Base-by-base conservation (phyloP, 2,113 vertebrate species). In the Pedionomus torquatus region DNA sequence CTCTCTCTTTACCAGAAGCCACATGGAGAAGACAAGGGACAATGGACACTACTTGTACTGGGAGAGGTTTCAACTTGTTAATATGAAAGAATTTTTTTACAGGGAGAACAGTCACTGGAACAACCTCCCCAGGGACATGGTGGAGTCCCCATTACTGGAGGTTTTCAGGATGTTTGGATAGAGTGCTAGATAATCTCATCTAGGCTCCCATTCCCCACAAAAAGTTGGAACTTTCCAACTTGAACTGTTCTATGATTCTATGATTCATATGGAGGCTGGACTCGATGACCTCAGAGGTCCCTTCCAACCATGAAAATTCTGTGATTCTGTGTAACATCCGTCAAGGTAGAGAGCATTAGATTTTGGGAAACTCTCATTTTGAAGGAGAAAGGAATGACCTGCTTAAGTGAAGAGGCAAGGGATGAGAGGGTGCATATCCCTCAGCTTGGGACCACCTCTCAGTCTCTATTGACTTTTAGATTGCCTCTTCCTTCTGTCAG, bases 361-460 rank as follows among this genome's bases (percentile, higher is more conserved):
- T 75, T 61, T 58, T 74, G 84, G 76, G 71, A 76, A 94, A 70
- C 13, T 3, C 2, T 89, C 19, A 11, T 61, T 83, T 74, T 80
- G 81, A 85, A 93, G 24, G 43, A 71, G 3, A 89, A 78, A 87
- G 57, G 14, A 61, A 83, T 81, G 26, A 68, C 6, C 9, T 68
- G 31, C 11, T 7, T 35, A 35, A 37, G 33, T 1, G 2, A 66
- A 85, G 20, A 89, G 60, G 5, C 26, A n/a, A 24, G 5, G 39
- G 35, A 46, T 39, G 20, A 24, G 15, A 1, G 2, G 5, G 5
- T 66, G 11, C 16, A 52, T 0, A 3, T 89, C 20, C 41, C 18
- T 41, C 24, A 83, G 37, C 24, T 35, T 35, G 24, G 25, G n/a
- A n/a, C 4, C 0, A 3, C 12, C 10, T 83, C 7, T n/a, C 2